phyloP scores from a whole-genome alignment of 2,888 invertebrate species.

The Campoplex capitator region DNA sequence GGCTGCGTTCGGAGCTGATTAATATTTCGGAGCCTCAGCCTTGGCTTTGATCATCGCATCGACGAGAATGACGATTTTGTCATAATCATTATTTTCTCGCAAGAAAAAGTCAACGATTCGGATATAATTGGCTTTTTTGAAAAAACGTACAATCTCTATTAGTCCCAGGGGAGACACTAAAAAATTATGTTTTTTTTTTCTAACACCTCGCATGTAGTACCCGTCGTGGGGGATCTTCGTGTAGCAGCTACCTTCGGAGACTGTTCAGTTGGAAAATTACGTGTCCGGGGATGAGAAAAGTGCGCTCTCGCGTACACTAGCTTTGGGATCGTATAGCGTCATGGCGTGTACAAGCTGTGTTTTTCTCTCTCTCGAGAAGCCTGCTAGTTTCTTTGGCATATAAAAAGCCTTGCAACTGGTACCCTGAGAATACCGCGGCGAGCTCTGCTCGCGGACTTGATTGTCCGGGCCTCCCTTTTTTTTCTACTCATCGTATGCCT shows the following conservation, averaged over 20 bases:
- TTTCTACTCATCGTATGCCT: constrained; percentile 14
- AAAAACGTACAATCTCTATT: neutral
- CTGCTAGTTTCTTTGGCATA: constrained; percentile 14
- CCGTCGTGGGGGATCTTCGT: constrained; percentile 40
- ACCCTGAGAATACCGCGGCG: constrained; percentile 13
- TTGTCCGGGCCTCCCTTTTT: neutral
- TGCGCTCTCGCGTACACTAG: neutral
- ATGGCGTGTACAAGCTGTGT: neutral
- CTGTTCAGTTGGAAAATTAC: constrained; percentile 65
- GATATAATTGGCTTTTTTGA: neutral
- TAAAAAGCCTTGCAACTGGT: constrained; percentile 15
- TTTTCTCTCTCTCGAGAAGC: constrained; percentile 18
- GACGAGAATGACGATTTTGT: neutral
- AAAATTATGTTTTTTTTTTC: constrained; percentile 41
- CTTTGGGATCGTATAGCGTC: constrained; percentile 13
- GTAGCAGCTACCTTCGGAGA: constrained; percentile 20
- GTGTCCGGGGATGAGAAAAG: constrained; percentile 21
- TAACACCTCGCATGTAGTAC: constrained; percentile 17
- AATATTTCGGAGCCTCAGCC: neutral
- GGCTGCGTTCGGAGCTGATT: neutral
- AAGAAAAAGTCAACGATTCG: neutral
- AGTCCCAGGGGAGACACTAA: neutral
- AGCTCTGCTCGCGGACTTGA: constrained; percentile 3
- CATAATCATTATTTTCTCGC: neutral
- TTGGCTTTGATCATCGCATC: neutral